A percentile compares a stretch with the other conserved stretches of the same genome.
Evolutionary conservation across 1,140 invertebrate species (phyloP).

Genomic region (Solen grandis): DNA sequence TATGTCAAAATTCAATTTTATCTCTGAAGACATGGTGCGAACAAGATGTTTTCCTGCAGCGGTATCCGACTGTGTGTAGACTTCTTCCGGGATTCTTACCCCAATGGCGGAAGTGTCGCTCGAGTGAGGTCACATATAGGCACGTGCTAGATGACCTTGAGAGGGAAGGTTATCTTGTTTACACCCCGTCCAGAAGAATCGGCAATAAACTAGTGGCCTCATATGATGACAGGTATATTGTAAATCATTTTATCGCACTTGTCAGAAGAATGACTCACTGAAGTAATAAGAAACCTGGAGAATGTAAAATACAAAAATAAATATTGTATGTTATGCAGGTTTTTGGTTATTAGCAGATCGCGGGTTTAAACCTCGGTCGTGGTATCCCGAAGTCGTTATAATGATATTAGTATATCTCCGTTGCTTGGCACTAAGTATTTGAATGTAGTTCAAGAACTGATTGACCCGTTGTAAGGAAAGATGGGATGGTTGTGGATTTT

Average conservation of each 20-base stretch:
- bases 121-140: conserved; percentile 84
- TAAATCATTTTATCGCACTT: neutral
- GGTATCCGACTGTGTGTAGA: conserved; percentile 93
- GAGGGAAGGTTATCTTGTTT: conserved; percentile 91
- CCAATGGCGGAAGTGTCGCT: conserved; percentile 84
- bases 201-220: conserved; percentile 93
- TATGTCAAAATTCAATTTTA: conserved; percentile 42
- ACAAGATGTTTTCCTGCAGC: conserved; percentile 95
- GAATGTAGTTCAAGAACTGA: too few relatives aligned
- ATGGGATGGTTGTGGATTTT: too few relatives aligned
- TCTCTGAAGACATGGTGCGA: conserved; percentile 93
- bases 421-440: too few relatives aligned
- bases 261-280: neutral
- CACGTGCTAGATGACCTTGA: conserved; percentile 94
- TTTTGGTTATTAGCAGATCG: neutral
- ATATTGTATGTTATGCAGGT: neutral
- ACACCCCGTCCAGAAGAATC: conserved; percentile 94
- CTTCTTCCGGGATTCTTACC: conserved; percentile 98
- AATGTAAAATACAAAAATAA: neutral
- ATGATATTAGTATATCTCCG: neutral
- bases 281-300: neutral
- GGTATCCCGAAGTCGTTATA: neutral
- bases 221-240: conserved; percentile 88
- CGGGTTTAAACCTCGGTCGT: neutral
- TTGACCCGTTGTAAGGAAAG: too few relatives aligned